Percentiles rank a stretch among this genome's conserved stretches.
These are phyloP conservation scores for Folsomia manolachei DNA, from an alignment of 2,888 invertebrate species.

Conservation along the genomic window DNA sequence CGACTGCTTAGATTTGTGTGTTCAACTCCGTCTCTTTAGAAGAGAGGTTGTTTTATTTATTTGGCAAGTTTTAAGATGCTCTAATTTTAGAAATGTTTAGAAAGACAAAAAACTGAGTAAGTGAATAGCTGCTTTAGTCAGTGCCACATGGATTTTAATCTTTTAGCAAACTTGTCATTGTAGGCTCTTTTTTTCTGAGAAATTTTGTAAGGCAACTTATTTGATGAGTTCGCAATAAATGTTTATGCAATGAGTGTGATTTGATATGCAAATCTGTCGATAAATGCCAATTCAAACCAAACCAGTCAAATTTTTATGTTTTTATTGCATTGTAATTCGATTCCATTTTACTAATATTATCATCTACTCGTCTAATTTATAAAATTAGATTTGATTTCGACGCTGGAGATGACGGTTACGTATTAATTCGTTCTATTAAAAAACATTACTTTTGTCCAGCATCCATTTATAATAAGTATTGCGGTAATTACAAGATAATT, in stretches of 20 bases:
- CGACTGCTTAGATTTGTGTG: no score
- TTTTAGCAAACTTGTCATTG: background rate
- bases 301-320: no score
- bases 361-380: no score
- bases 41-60: conserved; percentile 4
- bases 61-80: background rate
- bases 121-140: background rate
- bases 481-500: no score
- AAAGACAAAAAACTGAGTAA: background rate
- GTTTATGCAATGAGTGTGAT: background rate
- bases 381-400: no score
- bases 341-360: no score
- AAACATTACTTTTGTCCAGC: no score
- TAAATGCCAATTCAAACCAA: no score
- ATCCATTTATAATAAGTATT: no score
- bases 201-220: background rate
- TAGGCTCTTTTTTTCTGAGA: background rate
- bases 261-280: background rate
- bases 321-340: no score
- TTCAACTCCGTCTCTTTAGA: background rate
- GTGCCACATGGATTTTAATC: background rate
- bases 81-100: conserved; percentile 3
- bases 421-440: no score
- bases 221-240: background rate
- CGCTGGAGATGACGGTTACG: no score